Conservation (phyloP, 1,140 invertebrate species). For the Microplitis demolitor region DNA sequence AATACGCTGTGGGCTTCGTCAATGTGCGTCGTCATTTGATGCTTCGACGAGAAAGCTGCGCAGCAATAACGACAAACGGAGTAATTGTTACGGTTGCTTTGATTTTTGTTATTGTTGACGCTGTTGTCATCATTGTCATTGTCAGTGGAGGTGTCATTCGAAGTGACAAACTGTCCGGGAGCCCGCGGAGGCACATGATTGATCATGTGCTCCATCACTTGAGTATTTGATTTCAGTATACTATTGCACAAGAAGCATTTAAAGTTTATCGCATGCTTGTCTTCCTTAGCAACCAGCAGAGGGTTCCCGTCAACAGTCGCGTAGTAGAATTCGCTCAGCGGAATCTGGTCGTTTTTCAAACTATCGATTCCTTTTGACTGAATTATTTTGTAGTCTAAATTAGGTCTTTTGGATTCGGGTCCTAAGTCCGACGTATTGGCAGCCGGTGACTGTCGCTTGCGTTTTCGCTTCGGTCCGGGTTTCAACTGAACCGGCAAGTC, state of each 20-base stretch:
- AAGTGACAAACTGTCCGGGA: constrained; percentile 43
- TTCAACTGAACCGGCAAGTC: neutral
- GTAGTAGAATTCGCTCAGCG: constrained; percentile 54
- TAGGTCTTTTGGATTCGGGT: constrained; percentile 38
- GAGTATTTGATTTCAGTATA: constrained; percentile 63
- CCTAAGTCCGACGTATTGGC: constrained; percentile 26
- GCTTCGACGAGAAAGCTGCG: constrained; percentile 53
- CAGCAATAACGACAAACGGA: constrained; percentile 46
- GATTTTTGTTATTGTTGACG: too few relatives aligned
- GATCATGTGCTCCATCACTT: constrained; percentile 73
- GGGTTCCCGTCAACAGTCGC: constrained; percentile 53
- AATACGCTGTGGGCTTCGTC: constrained; percentile 55
- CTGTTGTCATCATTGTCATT: constrained; percentile 19
- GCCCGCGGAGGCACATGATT: constrained; percentile 65
- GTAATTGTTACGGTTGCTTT: too few relatives aligned
- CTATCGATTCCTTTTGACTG: constrained; percentile 12
- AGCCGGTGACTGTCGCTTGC: constrained; percentile 15
- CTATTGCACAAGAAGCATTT: constrained; percentile 63
- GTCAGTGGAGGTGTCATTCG: too few relatives aligned
- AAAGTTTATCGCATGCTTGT: constrained; percentile 43
- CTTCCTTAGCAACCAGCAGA: constrained; percentile 35
- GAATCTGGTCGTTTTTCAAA: constrained; percentile 41
- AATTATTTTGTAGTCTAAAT: constrained; percentile 29
- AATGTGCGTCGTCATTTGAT: constrained; percentile 54
- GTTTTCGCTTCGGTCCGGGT: constrained; percentile 27